phyloP scores from a whole-genome alignment of 2,888 invertebrate genomes.

The Norana najaformis region DNA sequence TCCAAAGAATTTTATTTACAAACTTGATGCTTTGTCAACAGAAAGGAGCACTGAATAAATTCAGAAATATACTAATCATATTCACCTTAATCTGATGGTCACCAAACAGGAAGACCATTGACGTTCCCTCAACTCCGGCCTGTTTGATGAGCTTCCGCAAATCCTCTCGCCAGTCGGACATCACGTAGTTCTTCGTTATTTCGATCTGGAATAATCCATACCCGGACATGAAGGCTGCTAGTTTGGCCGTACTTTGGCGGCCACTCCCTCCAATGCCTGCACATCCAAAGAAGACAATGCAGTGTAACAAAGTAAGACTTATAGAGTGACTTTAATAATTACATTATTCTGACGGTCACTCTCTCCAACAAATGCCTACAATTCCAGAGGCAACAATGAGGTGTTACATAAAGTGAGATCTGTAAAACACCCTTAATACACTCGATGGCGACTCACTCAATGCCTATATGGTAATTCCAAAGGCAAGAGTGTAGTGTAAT shows the following conservation, averaged over 20 bases:
- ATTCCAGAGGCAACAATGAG: too few species aligned
- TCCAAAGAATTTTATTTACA: neutral
- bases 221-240: conserved; percentile 61
- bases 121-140: conserved; percentile 58
- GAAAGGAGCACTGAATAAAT: too few species aligned
- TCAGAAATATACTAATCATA: too few species aligned
- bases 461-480: too few species aligned
- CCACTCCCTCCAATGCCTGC: conserved; percentile 62
- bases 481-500: too few species aligned
- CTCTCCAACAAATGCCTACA: too few species aligned
- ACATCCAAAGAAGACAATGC: neutral
- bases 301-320: neutral
- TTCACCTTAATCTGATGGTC: conserved; percentile 61
- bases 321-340: too few species aligned
- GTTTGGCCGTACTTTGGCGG: conserved; percentile 57
- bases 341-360: too few species aligned
- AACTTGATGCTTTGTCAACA: too few species aligned
- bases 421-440: too few species aligned
- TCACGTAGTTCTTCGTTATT: conserved; percentile 60
- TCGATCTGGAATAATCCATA: conserved; percentile 62
- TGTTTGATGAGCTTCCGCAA: conserved; percentile 56
- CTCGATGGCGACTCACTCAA: too few species aligned
- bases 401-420: too few species aligned
- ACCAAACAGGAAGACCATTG: conserved; percentile 60
- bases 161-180: conserved; percentile 60